phyloP scores from a whole-genome alignment of 2,888 invertebrate species.

The Oscheius sp. region DNA sequence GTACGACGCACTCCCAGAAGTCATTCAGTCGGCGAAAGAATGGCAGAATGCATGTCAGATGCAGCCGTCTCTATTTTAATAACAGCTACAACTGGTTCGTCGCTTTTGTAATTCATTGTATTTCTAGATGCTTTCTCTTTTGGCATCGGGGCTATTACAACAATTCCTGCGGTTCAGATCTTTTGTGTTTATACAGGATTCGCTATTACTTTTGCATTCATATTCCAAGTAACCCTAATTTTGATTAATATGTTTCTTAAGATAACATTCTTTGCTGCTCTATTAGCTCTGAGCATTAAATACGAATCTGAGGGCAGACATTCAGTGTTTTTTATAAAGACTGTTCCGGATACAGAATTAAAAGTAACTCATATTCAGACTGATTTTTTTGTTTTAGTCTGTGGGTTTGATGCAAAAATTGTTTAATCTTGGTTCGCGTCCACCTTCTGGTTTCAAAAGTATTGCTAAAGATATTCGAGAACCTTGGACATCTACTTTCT shows the following conservation, averaged over 20 bases:
- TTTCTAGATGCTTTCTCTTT: slow-evolving; percentile 67
- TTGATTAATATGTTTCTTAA: slow-evolving; percentile 29
- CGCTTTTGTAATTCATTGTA: background rate
- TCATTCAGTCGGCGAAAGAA: slow-evolving; percentile 73
- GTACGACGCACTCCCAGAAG: slow-evolving; percentile 83
- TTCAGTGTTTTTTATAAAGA: slow-evolving; percentile 47
- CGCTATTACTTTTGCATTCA: slow-evolving; percentile 66
- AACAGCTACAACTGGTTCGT: slow-evolving; percentile 74
- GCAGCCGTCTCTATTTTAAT: slow-evolving; percentile 94
- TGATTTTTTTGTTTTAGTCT: slow-evolving; percentile 24
- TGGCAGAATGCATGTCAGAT: slow-evolving; percentile 83
- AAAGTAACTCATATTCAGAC: background rate
- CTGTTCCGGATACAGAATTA: slow-evolving; percentile 41
- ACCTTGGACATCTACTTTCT: slow-evolving; percentile 60
- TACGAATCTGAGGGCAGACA: slow-evolving; percentile 64
- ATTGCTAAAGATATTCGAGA: slow-evolving; percentile 41
- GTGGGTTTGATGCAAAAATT: slow-evolving; percentile 33
- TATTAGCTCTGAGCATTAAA: slow-evolving; percentile 60
- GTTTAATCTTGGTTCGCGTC: slow-evolving; percentile 53
- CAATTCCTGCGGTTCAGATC: slow-evolving; percentile 91
- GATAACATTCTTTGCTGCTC: slow-evolving; percentile 69
- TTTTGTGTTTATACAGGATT: slow-evolving; percentile 87
- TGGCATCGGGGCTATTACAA: slow-evolving; percentile 79
- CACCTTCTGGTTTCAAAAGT: background rate
- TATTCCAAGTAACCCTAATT: slow-evolving; percentile 61